Percentiles rank a stretch among this genome's conserved stretches.
phyloP scores from a whole-genome alignment of 2,797 vertebrate genomes.

The Pangasius mekongensis region DNA sequence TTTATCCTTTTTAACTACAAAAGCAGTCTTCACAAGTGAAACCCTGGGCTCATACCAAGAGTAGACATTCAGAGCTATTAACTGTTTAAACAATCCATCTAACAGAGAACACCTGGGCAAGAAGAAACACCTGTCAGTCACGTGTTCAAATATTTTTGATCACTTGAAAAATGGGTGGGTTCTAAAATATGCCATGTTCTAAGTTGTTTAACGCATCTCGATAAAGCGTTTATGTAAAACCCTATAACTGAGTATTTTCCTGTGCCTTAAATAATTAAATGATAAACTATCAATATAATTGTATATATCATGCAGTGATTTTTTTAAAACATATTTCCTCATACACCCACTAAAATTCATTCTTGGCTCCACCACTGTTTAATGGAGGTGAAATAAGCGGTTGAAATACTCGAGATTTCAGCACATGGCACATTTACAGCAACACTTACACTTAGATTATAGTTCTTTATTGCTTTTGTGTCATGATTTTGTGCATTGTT shows the following conservation, averaged over 20 bases:
- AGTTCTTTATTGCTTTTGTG: background rate
- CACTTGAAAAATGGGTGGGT: background rate
- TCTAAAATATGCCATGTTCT: background rate
- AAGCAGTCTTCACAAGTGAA: background rate
- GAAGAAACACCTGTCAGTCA: background rate
- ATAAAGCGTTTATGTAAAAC: background rate
- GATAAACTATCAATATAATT: background rate
- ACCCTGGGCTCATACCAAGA: background rate
- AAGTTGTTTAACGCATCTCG: background rate
- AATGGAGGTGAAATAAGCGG: background rate
- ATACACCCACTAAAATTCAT: background rate
- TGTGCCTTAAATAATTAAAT: background rate
- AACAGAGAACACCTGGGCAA: background rate
- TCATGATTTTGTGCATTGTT: background rate
- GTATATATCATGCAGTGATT: background rate
- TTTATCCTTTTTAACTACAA: background rate
- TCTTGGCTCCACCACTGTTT: background rate
- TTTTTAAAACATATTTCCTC: background rate
- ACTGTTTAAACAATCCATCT: background rate
- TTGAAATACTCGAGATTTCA: background rate
- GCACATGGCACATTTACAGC: background rate
- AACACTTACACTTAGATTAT: background rate
- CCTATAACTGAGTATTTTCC: background rate
- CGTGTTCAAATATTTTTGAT: background rate
- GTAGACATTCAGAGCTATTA: background rate